Conservation (phyloP, 1,140 invertebrate genomes). For the Lanistes nyassanus region DNA sequence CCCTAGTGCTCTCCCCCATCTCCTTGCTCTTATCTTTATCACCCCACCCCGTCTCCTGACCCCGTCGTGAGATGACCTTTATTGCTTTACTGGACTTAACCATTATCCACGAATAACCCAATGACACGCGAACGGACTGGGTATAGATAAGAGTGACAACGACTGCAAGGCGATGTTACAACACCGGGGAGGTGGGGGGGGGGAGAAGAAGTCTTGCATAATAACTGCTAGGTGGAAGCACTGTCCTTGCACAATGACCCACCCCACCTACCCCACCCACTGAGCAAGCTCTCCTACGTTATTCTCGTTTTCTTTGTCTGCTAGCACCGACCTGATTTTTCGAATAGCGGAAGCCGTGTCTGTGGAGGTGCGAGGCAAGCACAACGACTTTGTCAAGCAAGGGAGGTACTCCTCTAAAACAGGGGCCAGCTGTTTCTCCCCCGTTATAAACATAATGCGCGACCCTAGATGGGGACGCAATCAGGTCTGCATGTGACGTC, state of each 20-base stretch:
- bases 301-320: conserved; percentile 40
- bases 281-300: conserved; percentile 41
- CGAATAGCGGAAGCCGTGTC: conserved; percentile 43
- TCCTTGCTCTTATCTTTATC: too few relatives aligned
- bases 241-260: conserved; percentile 39
- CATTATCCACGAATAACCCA: too few relatives aligned
- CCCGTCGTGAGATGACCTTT: too few relatives aligned
- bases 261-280: conserved; percentile 22
- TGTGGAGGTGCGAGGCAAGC: conserved; percentile 52
- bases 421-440: conserved; percentile 54
- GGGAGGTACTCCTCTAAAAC: conserved; percentile 39
- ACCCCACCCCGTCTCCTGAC: too few relatives aligned
- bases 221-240: too few relatives aligned
- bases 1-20: too few relatives aligned
- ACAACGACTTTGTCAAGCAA: conserved; percentile 45
- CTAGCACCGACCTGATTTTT: conserved; percentile 39
- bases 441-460: conserved; percentile 62
- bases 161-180: too few relatives aligned
- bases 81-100: too few relatives aligned
- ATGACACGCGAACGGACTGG: too few relatives aligned
- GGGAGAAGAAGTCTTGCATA: conserved; percentile 54
- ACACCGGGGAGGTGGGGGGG: conserved; percentile 44
- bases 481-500: conserved; percentile 42
- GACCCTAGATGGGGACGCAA: conserved; percentile 63
- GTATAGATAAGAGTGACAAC: too few relatives aligned